Evolutionary conservation across 2,113 vertebrate genomes (phyloP).

Genomic region (Trogon surrucura): DNA sequence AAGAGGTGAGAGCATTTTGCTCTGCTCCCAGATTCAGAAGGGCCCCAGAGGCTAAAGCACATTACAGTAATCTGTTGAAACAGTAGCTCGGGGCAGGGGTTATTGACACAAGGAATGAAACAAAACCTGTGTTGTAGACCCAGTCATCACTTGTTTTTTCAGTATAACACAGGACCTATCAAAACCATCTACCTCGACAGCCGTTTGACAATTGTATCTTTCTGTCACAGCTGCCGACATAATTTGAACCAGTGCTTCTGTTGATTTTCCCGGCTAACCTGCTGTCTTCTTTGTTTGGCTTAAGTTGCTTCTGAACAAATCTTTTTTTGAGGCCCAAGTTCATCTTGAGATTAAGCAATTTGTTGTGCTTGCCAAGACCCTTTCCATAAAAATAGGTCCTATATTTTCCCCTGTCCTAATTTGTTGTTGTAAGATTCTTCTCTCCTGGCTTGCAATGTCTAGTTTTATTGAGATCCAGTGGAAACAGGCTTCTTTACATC

Average conservation of each 20-base stretch:
- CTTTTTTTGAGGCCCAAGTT: not conserved
- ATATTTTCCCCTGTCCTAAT: not conserved
- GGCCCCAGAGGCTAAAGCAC: not conserved
- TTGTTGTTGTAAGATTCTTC: not conserved
- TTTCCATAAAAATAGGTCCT: not conserved
- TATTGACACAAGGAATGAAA: not conserved
- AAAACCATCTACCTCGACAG: not conserved
- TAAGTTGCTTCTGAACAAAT: slow-evolving; percentile 17
- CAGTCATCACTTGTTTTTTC: not conserved
- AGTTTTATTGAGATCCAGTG: not conserved
- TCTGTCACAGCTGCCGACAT: not conserved
- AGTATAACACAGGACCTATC: not conserved
- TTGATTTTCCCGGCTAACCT: not conserved
- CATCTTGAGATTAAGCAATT: not conserved
- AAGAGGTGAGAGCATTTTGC: not conserved
- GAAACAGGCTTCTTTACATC: not conserved
- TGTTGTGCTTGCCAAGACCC: slow-evolving; percentile 2
- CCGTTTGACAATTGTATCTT: not conserved
- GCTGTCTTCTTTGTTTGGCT: not conserved
- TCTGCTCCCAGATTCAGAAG: not conserved
- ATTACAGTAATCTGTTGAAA: slow-evolving; percentile 9
- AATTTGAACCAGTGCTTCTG: not conserved
- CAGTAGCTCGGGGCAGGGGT: not conserved
- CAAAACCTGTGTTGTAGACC: not conserved
- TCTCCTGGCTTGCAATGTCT: not conserved